A percentile compares a stretch with the other conserved stretches of the same genome.
phyloP scores from a whole-genome alignment of 37 sponge, comb jelly and placozoan species.

The Ephydatia muelleri region DNA sequence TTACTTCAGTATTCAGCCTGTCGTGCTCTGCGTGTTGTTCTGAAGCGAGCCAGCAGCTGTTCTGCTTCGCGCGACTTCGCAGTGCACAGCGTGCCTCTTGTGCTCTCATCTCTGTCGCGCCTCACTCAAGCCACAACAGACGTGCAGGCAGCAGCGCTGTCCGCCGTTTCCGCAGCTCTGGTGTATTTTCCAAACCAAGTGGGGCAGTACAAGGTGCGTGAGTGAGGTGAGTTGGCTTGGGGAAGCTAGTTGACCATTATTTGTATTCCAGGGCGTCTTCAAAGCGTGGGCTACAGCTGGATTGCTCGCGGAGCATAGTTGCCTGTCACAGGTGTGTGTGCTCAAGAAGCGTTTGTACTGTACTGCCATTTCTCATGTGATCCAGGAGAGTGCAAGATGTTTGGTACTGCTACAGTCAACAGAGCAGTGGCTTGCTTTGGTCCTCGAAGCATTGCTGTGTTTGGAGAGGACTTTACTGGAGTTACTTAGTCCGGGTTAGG shows the following conservation, averaged over 20 bases:
- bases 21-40: not conserved
- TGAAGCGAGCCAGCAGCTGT: not conserved
- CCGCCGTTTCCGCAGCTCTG: not conserved
- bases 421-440: constrained; percentile 13
- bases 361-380: not conserved
- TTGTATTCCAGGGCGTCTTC: constrained; percentile 2
- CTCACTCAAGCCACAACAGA: constrained; percentile 2
- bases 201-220: not conserved
- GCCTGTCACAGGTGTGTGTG: constrained; percentile 3
- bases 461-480: not conserved
- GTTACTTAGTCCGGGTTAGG: not conserved
- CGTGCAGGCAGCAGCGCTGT: constrained; percentile 16
- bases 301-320: not conserved
- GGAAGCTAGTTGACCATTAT: not conserved
- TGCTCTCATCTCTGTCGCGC: constrained; percentile 18
- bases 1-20: not conserved
- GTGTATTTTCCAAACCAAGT: constrained; percentile 7
- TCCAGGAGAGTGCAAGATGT: constrained; percentile 19
- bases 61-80: constrained; percentile 23
- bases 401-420: constrained; percentile 20
- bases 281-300: constrained; percentile 21
- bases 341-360: not conserved
- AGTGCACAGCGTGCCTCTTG: not conserved
- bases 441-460: not conserved
- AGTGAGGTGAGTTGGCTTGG: not conserved